Base-by-base conservation (phyloP, 2,113 vertebrate species). In the Tapirus terrestris region DNA sequence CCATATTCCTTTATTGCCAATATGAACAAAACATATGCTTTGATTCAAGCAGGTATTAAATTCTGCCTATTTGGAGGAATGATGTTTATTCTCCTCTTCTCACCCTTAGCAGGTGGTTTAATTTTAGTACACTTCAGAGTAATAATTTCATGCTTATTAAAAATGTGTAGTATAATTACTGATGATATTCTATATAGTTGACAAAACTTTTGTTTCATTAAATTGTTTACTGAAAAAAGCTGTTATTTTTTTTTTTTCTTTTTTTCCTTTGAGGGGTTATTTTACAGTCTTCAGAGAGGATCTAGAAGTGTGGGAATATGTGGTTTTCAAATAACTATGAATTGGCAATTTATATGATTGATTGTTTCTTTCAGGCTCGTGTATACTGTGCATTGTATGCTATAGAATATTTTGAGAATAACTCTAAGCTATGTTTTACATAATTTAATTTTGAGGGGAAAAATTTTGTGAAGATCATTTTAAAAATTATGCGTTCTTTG, bases 81-180 rank as follows among this genome's bases (percentile, higher is more conserved):
- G 39, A 95, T 97, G 61, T 83, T 96, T 94, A 93, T 76, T 72
- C 16, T 86, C 23, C 51, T 89, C 7, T 45, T 89, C 45, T 95
- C 17, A 81, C 60, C 45, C 53, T 88, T 90, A 95, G 84, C 93
- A 97, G 87, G 68, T 96, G 80, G 70, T 39, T 96, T 80, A 92
- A 91, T 91, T 91, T 95, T 94, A 84, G 25, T 48, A 56, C 1
- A 83, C 45, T 63, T 67, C 18, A 95, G n/a, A 77, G 33, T 67
- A 91, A 94, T 89, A 86, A 94, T 94, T 91, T 87, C 31, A 43
- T 8, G 27, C 6, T 87, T 96, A 77, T 45, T 90, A 80, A 90
- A 95, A 90, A 61, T 36, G 89, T 90, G 94, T 82, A 96, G 76
- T 84, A 76, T 90, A 31, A 94, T 65, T 75, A 43, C 29, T 83